Conservation (phyloP, 2,113 vertebrate species). For the Prunella himalayana region DNA sequence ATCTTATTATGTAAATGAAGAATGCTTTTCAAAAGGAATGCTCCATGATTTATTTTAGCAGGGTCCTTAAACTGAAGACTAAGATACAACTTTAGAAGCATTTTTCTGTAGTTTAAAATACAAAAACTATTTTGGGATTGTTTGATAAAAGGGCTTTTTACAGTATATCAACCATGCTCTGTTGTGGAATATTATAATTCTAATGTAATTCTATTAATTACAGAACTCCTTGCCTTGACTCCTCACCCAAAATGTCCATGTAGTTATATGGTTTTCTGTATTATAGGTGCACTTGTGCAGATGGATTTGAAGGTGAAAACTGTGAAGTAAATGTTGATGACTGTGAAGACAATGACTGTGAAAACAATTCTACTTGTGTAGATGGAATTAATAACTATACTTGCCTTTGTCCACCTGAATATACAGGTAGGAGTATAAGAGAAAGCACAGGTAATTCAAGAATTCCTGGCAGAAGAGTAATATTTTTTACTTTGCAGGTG, state of each 20-base stretch:
- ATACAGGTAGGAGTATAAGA: slow-evolving; percentile 85
- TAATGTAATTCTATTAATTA: neutral
- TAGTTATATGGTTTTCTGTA: neutral
- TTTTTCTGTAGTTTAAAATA: neutral
- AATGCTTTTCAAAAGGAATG: neutral
- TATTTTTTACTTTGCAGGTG: neutral
- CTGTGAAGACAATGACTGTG: slow-evolving; percentile 98
- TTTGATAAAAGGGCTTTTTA: neutral
- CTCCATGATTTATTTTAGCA: neutral
- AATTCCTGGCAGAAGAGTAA: neutral
- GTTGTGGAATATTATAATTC: neutral
- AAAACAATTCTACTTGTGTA: slow-evolving; percentile 96
- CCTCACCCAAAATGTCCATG: neutral
- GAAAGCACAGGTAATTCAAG: neutral
- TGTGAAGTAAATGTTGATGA: slow-evolving; percentile 97
- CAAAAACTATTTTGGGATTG: neutral
- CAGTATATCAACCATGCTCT: neutral
- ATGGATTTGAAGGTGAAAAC: slow-evolving; percentile 93
- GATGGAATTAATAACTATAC: slow-evolving; percentile 99
- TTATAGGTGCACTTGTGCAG: slow-evolving; percentile 90
- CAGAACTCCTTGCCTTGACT: neutral
- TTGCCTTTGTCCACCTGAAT: slow-evolving; percentile 93
- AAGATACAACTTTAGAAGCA: rapidly evolving
- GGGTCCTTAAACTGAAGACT: neutral
- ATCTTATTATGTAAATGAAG: neutral